phyloP scores from a whole-genome alignment of 2,888 invertebrate species.

The Pterostichus niger region DNA sequence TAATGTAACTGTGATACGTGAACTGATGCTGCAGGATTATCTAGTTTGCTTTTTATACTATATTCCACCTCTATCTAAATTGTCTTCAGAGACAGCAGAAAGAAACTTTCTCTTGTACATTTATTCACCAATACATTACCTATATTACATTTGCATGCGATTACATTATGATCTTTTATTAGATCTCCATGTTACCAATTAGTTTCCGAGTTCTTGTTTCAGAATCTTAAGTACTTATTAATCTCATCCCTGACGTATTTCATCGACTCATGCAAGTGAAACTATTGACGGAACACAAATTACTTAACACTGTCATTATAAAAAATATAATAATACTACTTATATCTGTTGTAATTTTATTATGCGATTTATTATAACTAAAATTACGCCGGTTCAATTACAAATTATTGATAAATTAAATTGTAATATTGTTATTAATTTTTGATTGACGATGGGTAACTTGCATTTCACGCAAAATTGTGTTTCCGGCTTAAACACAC shows the following conservation, averaged over 20 bases:
- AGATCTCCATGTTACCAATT: slow-evolving; percentile 29
- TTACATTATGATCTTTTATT: slow-evolving; percentile 29
- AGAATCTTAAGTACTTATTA: background rate
- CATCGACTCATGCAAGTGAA: background rate
- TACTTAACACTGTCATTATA: background rate
- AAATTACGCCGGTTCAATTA: no score
- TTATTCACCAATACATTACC: slow-evolving; percentile 13
- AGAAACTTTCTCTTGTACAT: slow-evolving; percentile 27
- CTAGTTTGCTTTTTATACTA: slow-evolving; percentile 32
- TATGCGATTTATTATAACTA: no score
- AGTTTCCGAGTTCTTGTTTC: slow-evolving; percentile 27
- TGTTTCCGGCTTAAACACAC: no score
- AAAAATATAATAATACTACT: no score
- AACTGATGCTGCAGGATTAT: slow-evolving; percentile 30
- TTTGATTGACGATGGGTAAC: no score
- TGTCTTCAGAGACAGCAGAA: slow-evolving; percentile 20
- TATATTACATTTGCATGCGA: slow-evolving; percentile 15
- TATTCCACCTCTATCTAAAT: slow-evolving; percentile 18
- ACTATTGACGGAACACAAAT: slow-evolving; percentile 3
- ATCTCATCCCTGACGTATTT: slow-evolving; percentile 25
- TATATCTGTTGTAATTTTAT: no score
- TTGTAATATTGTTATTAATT: no score
- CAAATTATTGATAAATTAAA: no score
- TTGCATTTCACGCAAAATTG: no score
- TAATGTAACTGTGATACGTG: background rate